Conservation (phyloP, 2,797 vertebrate species). For the Clarias laeviceps region DNA sequence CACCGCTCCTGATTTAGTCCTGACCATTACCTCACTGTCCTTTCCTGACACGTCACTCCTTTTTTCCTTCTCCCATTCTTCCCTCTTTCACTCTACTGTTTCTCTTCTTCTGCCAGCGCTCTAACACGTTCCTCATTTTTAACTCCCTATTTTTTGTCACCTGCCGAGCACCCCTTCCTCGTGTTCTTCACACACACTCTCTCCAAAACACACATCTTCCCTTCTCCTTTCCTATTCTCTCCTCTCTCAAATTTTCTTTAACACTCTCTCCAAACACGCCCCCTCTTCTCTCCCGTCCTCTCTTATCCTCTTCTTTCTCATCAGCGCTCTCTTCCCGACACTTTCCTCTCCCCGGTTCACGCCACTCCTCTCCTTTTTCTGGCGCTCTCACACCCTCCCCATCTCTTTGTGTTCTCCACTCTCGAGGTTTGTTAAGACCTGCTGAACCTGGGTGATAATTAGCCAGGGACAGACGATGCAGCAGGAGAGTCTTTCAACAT, state of each 20-base stretch:
- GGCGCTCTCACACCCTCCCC: conserved; percentile 34
- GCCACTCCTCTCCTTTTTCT: conserved; percentile 15
- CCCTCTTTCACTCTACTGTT: conserved; percentile 22
- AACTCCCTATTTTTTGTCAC: conserved; percentile 44
- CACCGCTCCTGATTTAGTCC: conserved; percentile 49
- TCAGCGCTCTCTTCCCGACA: conserved; percentile 2
- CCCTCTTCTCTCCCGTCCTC: conserved; percentile 10
- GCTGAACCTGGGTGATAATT: conserved; percentile 64
- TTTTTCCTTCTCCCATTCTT: conserved; percentile 18
- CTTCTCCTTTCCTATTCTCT: conserved; percentile 3
- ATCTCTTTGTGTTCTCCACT: conserved; percentile 53
- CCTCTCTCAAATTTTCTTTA: conserved; percentile 10
- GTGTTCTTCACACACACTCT: conserved; percentile 15
- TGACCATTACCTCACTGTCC: conserved; percentile 52
- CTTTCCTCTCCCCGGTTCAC: conserved; percentile 37
- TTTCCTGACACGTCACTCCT: conserved; percentile 40
- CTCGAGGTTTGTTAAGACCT: conserved; percentile 61
- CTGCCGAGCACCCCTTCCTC: conserved; percentile 42
- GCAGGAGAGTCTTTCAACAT: conserved; percentile 52
- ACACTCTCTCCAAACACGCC: not conserved
- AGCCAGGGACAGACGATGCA: conserved; percentile 61
- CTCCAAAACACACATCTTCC: conserved; percentile 29
- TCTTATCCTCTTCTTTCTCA: not conserved
- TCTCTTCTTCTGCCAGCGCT: conserved; percentile 33
- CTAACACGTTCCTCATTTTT: conserved; percentile 49